Evolutionary conservation across 1,140 invertebrate genomes (phyloP).

Genomic region (Zaprionus davidi): DNA sequence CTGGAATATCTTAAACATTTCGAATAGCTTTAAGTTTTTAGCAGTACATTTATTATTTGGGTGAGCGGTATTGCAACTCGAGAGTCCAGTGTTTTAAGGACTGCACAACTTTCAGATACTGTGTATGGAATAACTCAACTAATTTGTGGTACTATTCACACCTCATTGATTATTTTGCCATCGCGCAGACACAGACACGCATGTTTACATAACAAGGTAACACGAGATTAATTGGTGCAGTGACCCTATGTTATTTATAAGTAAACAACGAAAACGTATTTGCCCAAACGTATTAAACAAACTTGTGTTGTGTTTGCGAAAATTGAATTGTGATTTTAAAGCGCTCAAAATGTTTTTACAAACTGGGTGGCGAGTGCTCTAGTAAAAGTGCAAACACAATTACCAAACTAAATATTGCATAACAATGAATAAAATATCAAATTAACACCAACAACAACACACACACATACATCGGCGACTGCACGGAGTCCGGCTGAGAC

Average conservation of each 20-base stretch:
- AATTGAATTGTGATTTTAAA: conserved; percentile 64
- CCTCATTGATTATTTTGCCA: not conserved
- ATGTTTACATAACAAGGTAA: not conserved
- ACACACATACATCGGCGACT: conserved; percentile 6
- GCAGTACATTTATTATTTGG: not conserved
- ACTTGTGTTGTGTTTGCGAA: not conserved
- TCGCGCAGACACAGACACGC: not conserved
- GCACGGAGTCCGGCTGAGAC: conserved; percentile 14
- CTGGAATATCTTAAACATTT: too few species aligned
- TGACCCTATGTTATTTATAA: conserved; percentile 5
- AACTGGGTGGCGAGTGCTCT: not conserved
- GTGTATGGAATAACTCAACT: not conserved
- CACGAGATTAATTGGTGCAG: conserved; percentile 17
- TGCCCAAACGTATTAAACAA: not conserved
- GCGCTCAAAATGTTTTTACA: conserved; percentile 31
- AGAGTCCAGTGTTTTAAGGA: too few species aligned
- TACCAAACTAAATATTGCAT: conserved; percentile 75
- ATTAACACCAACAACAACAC: conserved; percentile 68
- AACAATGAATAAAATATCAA: conserved; percentile 82
- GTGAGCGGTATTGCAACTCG: too few species aligned
- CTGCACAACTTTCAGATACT: not conserved
- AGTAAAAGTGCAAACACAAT: conserved; percentile 65
- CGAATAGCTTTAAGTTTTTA: too few species aligned
- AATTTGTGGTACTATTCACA: not conserved
- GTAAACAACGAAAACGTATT: not conserved